Evolutionary conservation across 2,113 vertebrate species (phyloP).

Genomic region (Meleagris gallopavo): DNA sequence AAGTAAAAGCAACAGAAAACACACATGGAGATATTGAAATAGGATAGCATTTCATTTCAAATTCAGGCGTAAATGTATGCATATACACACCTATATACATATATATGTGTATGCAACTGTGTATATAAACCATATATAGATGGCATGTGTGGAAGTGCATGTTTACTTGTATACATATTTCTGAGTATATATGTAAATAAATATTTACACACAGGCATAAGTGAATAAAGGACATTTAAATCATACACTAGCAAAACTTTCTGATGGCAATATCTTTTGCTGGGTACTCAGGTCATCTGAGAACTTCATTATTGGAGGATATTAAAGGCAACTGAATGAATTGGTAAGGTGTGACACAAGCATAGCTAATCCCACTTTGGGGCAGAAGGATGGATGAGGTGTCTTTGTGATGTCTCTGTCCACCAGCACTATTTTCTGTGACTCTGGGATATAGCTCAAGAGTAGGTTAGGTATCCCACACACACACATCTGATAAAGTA

Average conservation of each 20-base stretch:
- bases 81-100: background rate
- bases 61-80: background rate
- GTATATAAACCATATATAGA: background rate
- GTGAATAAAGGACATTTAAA: background rate
- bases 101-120: background rate
- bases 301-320: background rate
- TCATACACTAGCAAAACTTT: background rate
- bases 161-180: background rate
- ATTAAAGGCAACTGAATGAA: conserved; percentile 10
- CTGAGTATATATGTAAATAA: background rate
- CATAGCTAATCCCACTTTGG: background rate
- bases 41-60: conserved; percentile 5
- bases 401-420: background rate
- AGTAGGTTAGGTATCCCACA: background rate
- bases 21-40: background rate
- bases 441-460: background rate
- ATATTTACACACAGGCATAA: background rate
- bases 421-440: background rate
- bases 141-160: background rate
- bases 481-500: background rate
- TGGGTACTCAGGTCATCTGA: background rate
- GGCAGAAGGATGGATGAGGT: background rate
- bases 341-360: background rate
- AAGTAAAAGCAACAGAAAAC: conserved; percentile 33
- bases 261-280: background rate